Conservation (phyloP, 2,888 invertebrate species). For the Loripinus fragilis region DNA sequence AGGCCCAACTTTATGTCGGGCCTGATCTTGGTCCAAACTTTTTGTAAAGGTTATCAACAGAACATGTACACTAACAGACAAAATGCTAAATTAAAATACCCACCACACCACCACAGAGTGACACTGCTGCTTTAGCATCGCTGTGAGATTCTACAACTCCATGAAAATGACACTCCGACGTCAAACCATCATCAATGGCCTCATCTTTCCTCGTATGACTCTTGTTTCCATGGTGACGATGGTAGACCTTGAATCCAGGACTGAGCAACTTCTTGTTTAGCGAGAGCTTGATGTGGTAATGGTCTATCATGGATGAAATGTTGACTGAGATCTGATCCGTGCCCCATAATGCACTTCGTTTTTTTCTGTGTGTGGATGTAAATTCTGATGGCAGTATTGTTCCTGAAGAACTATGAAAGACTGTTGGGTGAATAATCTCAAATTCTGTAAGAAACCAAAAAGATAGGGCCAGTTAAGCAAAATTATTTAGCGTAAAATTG, state of each 20-base stretch:
- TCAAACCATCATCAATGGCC: constrained; percentile 38
- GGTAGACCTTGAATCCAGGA: constrained; percentile 64
- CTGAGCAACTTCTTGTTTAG: constrained; percentile 57
- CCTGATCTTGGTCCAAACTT: too few relatives aligned
- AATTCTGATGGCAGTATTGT: constrained; percentile 32
- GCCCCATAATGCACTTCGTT: constrained; percentile 35
- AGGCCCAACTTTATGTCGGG: too few relatives aligned
- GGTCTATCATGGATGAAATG: constrained; percentile 58
- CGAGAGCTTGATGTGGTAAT: constrained; percentile 60
- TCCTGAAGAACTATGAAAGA: constrained; percentile 42
- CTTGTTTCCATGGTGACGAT: constrained; percentile 51
- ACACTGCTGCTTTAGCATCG: constrained; percentile 58
- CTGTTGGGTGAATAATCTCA: constrained; percentile 52
- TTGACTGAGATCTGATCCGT: constrained; percentile 56
- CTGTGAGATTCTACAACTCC: constrained; percentile 49
- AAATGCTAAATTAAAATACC: too few relatives aligned
- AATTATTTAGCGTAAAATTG: too few relatives aligned
- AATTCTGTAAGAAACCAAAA: constrained; percentile 51
- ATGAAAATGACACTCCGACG: constrained; percentile 53
- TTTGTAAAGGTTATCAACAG: too few relatives aligned
- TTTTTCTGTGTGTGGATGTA: constrained; percentile 21
- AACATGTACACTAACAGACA: too few relatives aligned
- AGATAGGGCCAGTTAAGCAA: too few relatives aligned
- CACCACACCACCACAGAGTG: constrained; percentile 67
- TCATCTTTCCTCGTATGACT: constrained; percentile 40